These are phyloP conservation scores for Helarctos malayanus DNA, from an alignment of 2,797 vertebrate genomes.

Conservation along the genomic window DNA sequence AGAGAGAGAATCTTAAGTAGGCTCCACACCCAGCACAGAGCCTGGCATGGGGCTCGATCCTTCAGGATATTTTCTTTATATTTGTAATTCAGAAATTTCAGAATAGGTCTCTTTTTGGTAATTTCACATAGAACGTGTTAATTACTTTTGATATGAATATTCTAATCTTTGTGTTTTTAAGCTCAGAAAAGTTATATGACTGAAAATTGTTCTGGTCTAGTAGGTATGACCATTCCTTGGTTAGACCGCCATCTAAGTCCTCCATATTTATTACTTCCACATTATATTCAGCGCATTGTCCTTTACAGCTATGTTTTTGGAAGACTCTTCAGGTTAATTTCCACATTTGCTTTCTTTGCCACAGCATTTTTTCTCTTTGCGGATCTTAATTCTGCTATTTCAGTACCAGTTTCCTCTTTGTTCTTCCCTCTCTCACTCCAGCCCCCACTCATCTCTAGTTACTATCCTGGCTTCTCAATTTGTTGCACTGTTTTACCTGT, in stretches of 20 bases:
- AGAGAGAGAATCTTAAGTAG: not conserved
- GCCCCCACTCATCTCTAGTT: not conserved
- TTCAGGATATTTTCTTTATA: slow-evolving; percentile 15
- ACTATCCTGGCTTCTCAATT: not conserved
- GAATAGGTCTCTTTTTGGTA: not conserved
- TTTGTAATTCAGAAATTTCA: slow-evolving; percentile 4
- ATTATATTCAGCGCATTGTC: not conserved
- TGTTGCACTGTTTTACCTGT: not conserved
- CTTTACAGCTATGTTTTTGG: not conserved
- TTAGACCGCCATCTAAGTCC: not conserved
- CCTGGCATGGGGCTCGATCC: not conserved
- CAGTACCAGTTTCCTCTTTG: not conserved
- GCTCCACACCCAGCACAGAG: not conserved
- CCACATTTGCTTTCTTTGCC: not conserved
- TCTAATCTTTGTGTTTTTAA: not conserved
- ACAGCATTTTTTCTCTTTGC: not conserved
- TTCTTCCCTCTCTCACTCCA: not conserved
- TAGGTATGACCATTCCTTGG: not conserved
- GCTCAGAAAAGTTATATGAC: not conserved
- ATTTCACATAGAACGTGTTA: not conserved
- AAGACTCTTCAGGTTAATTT: not conserved
- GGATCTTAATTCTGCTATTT: slow-evolving; percentile 17
- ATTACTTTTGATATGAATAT: not conserved
- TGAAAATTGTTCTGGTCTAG: not conserved
- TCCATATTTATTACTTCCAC: not conserved